Evolutionary conservation across 2,797 vertebrate species (phyloP).

Genomic region (Melopsittacus undulatus): DNA sequence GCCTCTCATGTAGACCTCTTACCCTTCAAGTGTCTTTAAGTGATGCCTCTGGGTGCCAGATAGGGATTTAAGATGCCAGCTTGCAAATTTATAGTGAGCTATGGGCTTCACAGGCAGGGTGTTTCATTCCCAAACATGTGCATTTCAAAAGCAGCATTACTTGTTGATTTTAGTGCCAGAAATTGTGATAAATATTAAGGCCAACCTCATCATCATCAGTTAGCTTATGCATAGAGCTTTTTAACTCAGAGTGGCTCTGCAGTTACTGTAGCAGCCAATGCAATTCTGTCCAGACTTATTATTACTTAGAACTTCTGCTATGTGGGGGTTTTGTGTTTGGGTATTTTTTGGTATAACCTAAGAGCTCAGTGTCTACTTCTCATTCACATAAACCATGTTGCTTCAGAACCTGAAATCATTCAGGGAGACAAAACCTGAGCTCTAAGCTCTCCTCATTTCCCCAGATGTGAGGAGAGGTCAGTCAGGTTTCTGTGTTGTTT

Average conservation of each 20-base stretch:
- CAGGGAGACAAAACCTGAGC: background rate
- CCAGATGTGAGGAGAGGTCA: background rate
- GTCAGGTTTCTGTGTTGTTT: background rate
- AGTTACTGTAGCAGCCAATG: background rate
- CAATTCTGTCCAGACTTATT: background rate
- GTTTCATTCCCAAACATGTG: background rate
- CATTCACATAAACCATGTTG: background rate
- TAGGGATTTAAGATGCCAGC: background rate
- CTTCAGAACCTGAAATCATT: background rate
- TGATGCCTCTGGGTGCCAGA: background rate
- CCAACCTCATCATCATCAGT: background rate
- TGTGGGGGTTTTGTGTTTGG: background rate
- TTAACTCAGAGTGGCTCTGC: background rate
- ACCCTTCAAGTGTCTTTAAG: background rate
- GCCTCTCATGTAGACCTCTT: background rate
- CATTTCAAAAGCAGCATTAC: background rate
- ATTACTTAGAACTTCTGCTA: background rate
- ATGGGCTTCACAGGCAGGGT: background rate
- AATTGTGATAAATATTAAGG: background rate
- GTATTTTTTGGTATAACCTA: background rate
- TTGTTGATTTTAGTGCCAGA: background rate
- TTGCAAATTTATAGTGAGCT: background rate
- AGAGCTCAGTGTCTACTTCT: background rate
- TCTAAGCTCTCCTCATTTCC: background rate
- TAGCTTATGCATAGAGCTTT: background rate